Evolutionary conservation across 2,113 vertebrate species (phyloP).

Genomic region (Sceloporus undulatus): DNA sequence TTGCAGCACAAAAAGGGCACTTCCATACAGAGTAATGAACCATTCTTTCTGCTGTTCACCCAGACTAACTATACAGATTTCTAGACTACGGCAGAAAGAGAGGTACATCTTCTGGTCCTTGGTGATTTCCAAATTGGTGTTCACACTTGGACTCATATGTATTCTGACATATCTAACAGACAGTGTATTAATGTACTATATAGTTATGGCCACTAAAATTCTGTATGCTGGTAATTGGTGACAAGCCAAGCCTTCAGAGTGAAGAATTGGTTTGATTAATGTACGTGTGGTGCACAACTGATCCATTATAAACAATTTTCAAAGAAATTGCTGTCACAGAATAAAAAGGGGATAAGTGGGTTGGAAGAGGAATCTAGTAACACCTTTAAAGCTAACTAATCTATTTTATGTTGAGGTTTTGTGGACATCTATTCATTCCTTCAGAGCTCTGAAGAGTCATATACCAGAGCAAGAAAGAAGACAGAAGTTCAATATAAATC

Average conservation of each 20-base stretch:
- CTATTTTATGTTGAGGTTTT: no score
- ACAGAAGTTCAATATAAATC: no score
- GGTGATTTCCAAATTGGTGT: background rate
- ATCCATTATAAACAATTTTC: background rate
- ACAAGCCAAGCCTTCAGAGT: background rate
- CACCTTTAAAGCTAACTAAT: no score
- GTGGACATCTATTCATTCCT: no score
- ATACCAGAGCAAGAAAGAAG: no score
- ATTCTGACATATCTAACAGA: background rate
- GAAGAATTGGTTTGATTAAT: background rate
- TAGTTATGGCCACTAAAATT: background rate
- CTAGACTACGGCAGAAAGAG: background rate
- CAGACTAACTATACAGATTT: background rate
- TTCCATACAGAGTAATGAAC: no score
- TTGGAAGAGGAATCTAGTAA: no score
- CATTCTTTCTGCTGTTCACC: background rate
- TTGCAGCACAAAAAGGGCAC: no score
- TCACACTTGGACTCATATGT: background rate
- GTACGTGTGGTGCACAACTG: background rate
- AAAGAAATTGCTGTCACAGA: background rate
- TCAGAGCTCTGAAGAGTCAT: no score
- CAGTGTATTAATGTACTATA: conserved; percentile 1
- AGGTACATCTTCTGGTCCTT: background rate
- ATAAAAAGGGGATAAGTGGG: no score
- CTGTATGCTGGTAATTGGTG: background rate